Percentiles rank a stretch among this genome's conserved stretches.
These are phyloP conservation scores for Mylabris phalerata DNA, from an alignment of 1,140 invertebrate genomes.

Conservation along the genomic window DNA sequence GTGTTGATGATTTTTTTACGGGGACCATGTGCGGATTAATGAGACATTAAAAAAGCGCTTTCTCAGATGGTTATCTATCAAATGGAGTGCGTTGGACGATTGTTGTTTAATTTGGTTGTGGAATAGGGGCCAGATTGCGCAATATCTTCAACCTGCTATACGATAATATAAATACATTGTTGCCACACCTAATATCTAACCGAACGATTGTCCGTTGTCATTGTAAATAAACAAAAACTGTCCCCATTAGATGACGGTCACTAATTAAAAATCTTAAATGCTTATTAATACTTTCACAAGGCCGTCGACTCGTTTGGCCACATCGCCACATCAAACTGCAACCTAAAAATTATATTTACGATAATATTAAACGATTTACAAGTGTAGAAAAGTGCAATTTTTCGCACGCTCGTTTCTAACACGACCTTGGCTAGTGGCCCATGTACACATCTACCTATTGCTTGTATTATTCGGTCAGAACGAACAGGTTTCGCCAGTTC, in stretches of 20 bases:
- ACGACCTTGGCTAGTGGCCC: slow-evolving; percentile 22
- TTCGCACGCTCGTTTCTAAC: background rate
- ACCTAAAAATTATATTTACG: no score
- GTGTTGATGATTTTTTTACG: background rate
- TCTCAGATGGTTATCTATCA: slow-evolving; percentile 12
- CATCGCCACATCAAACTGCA: background rate
- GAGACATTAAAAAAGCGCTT: slow-evolving; percentile 12
- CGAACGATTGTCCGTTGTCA: slow-evolving; percentile 11
- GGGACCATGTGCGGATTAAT: slow-evolving; percentile 3
- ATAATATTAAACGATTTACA: no score
- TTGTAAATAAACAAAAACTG: slow-evolving; percentile 16
- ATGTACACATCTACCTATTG: slow-evolving; percentile 13
- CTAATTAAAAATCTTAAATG: slow-evolving; percentile 6
- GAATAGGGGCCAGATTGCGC: slow-evolving; percentile 1
- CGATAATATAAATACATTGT: slow-evolving; percentile 1
- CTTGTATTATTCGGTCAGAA: slow-evolving; percentile 29
- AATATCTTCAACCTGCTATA: slow-evolving; percentile 13
- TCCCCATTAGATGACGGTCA: slow-evolving; percentile 16
- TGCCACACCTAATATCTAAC: background rate
- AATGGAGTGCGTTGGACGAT: slow-evolving; percentile 11
- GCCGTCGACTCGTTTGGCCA: slow-evolving; percentile 1
- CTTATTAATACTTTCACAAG: slow-evolving; percentile 4
- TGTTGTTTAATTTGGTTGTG: slow-evolving; percentile 10
- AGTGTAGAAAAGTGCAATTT: no score
- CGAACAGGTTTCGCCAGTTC: slow-evolving; percentile 29